These are phyloP conservation scores for Smittia aterrima DNA, from an alignment of 2,888 invertebrate genomes.

Conservation along the genomic window DNA sequence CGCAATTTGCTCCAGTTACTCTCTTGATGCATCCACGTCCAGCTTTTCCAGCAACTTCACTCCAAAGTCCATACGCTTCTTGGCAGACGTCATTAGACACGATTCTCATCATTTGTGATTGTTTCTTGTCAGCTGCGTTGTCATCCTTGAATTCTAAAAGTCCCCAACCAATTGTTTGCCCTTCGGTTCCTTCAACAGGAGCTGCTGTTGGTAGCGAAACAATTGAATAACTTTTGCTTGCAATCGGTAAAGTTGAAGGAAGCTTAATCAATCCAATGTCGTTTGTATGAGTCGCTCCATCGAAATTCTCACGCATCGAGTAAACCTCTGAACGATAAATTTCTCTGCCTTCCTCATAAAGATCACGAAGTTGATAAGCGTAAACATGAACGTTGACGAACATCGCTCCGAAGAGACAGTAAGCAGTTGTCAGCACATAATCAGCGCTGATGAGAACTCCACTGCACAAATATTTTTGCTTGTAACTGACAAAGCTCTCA, in stretches of 20 bases:
- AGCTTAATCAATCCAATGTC: constrained; percentile 18
- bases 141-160: constrained; percentile 11
- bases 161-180: constrained; percentile 10
- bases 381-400: constrained; percentile 26
- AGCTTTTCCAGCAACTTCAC: neutral
- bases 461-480: neutral
- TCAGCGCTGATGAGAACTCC: neutral
- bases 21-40: neutral
- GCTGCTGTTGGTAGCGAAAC: neutral
- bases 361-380: constrained; percentile 14
- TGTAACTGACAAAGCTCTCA: constrained; percentile 7
- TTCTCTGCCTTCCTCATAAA: neutral
- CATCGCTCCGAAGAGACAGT: neutral
- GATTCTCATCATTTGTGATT: neutral
- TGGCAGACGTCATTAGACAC: neutral
- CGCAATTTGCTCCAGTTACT: neutral
- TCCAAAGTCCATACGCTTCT: neutral
- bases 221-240: neutral
- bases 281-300: neutral
- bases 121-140: constrained; percentile 6
- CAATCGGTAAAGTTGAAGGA: neutral
- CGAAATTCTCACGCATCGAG: neutral
- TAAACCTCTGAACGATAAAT: constrained; percentile 1
- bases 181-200: neutral
- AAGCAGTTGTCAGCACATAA: constrained; percentile 13